phyloP scores from a whole-genome alignment of 2,113 vertebrate genomes.

The Pholis gunnellus region DNA sequence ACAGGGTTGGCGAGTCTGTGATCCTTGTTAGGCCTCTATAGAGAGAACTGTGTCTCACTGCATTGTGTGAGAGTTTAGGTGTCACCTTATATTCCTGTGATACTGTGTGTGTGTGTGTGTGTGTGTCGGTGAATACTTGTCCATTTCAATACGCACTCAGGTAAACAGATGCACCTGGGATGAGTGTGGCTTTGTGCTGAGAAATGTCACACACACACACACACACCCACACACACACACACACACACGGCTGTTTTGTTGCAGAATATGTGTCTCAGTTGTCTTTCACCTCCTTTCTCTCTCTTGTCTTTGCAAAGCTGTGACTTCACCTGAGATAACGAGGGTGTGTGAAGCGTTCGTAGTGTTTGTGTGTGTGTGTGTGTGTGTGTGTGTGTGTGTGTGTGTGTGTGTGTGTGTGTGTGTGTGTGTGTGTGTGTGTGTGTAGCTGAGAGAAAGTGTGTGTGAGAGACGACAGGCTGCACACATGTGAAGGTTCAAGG shows the following conservation, averaged over 20 bases:
- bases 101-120: not conserved
- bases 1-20: too few species aligned
- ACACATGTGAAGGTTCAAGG: not conserved
- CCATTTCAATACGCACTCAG: not conserved
- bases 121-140: not conserved
- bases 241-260: conserved; percentile 3
- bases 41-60: not conserved
- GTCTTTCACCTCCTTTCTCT: conserved; percentile 51
- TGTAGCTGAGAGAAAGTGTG: not conserved
- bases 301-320: conserved; percentile 36
- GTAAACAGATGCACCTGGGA: conserved; percentile 23
- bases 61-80: not conserved
- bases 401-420: conserved; percentile 6
- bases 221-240: conserved; percentile 15
- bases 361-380: conserved; percentile 6
- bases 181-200: conserved; percentile 34
- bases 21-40: not conserved
- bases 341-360: conserved; percentile 4
- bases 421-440: conserved; percentile 12
- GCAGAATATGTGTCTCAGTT: conserved; percentile 39
- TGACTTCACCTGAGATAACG: conserved; percentile 34
- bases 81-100: conserved; percentile 45
- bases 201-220: conserved; percentile 25
- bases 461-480: not conserved
- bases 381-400: conserved; percentile 8